Percentiles rank a stretch among this genome's conserved stretches.
These are phyloP conservation scores for Pachypeltis micranthus DNA, from an alignment of 1,140 invertebrate genomes.

Conservation along the genomic window DNA sequence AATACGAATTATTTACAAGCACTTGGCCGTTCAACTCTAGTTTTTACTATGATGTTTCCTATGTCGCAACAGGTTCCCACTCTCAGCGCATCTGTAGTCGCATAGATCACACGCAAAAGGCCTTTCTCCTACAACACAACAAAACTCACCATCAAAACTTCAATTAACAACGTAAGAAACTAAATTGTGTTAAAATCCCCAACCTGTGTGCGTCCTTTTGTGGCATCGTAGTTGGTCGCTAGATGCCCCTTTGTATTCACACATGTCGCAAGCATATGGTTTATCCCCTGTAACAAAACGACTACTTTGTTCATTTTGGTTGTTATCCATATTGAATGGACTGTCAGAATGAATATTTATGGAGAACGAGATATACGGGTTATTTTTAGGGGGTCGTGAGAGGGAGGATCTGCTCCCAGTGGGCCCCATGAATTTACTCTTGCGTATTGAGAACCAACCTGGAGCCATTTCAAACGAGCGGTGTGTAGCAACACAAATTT, in stretches of 20 bases:
- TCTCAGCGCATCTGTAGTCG: too few species aligned
- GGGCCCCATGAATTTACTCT: neutral
- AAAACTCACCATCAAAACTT: neutral
- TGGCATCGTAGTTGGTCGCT: neutral
- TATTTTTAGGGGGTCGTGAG: neutral
- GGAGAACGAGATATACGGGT: neutral
- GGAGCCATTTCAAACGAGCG: neutral
- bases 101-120: too few species aligned
- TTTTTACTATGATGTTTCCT: neutral
- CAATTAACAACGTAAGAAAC: neutral
- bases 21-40: neutral
- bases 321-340: neutral
- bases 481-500: too few species aligned
- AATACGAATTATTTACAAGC: neutral
- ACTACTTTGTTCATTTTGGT: neutral
- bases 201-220: neutral
- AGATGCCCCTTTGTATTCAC: neutral
- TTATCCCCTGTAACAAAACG: neutral
- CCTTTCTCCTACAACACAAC: too few species aligned
- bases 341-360: neutral
- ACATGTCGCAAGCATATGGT: neutral
- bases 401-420: neutral
- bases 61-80: neutral
- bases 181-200: neutral
- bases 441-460: neutral